Evolutionary conservation across 2,113 vertebrate genomes (phyloP).

Genomic region (Aegotheles bennettii): DNA sequence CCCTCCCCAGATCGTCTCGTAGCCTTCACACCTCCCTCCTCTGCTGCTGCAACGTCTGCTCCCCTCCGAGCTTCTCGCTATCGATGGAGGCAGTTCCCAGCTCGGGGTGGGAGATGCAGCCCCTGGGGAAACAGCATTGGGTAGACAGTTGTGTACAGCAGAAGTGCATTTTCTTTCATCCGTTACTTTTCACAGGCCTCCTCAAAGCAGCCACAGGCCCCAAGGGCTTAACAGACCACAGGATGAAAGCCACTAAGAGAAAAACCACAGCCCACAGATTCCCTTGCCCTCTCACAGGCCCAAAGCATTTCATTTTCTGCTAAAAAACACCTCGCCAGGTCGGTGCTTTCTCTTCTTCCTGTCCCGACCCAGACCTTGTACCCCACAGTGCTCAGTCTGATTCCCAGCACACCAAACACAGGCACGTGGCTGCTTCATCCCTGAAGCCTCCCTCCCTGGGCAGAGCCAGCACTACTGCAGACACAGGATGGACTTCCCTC

Average conservation of each 20-base stretch:
- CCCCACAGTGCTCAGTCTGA: accelerated
- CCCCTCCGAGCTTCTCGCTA: not conserved
- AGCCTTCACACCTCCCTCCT: constrained; percentile 44
- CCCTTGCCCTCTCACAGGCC: not conserved
- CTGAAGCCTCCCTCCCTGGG: not conserved
- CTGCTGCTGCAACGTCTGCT: not conserved
- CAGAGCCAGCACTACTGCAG: not conserved
- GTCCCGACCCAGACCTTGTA: not conserved
- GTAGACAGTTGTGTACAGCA: not conserved
- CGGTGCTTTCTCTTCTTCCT: not conserved
- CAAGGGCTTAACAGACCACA: not conserved
- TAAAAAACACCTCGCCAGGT: not conserved
- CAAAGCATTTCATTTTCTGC: not conserved
- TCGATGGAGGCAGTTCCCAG: not conserved
- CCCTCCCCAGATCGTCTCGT: not conserved
- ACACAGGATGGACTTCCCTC: not conserved
- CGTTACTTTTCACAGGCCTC: not conserved
- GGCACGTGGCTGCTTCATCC: not conserved
- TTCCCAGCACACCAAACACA: not conserved
- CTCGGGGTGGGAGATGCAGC: not conserved
- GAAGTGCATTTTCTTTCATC: not conserved
- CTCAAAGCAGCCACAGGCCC: not conserved
- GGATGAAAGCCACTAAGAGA: not conserved
- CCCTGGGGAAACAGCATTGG: not conserved
- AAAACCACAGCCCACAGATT: not conserved